phyloP scores from a whole-genome alignment of 92 coral and sea anemone genomes.

The Scolanthus callimorphus region DNA sequence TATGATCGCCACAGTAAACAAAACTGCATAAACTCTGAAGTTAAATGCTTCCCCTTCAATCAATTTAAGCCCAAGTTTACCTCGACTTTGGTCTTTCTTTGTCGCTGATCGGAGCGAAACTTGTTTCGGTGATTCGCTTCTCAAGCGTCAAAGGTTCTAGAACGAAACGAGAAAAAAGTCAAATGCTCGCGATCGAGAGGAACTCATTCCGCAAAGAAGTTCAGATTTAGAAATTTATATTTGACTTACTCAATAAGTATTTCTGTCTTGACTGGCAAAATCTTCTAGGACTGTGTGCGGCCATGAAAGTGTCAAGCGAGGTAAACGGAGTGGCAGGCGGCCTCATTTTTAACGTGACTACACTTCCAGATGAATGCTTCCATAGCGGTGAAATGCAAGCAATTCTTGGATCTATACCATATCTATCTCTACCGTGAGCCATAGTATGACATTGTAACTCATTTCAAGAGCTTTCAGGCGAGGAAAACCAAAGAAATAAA shows the following conservation, averaged over 20 bases:
- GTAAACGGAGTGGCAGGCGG: constrained; percentile 76
- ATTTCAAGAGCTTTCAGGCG: constrained; percentile 82
- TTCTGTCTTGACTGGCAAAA: constrained; percentile 86
- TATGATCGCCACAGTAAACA: too few species aligned
- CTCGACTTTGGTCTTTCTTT: constrained; percentile 34
- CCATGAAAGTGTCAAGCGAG: constrained; percentile 93
- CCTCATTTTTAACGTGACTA: constrained; percentile 74
- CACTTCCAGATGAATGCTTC: constrained; percentile 80
- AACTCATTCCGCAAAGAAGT: too few species aligned
- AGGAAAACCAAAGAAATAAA: too few species aligned
- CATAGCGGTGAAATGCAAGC: constrained; percentile 77
- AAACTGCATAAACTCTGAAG: neutral
- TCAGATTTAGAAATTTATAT: too few species aligned
- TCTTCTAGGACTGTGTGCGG: constrained; percentile 93
- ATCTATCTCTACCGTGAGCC: constrained; percentile 69
- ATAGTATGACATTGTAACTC: constrained; percentile 57
- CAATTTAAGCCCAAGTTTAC: constrained; percentile 11
- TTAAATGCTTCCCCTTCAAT: neutral
- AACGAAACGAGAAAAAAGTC: too few species aligned
- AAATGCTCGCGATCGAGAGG: too few species aligned
- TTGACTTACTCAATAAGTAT: constrained; percentile 79
- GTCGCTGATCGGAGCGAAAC: constrained; percentile 45
- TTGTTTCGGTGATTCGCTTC: constrained; percentile 61
- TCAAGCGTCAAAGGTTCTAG: constrained; percentile 86
- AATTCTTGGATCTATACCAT: constrained; percentile 52